Evolutionary conservation across 2,113 vertebrate genomes (phyloP).

Genomic region (Sarotherodon lohbergeri): DNA sequence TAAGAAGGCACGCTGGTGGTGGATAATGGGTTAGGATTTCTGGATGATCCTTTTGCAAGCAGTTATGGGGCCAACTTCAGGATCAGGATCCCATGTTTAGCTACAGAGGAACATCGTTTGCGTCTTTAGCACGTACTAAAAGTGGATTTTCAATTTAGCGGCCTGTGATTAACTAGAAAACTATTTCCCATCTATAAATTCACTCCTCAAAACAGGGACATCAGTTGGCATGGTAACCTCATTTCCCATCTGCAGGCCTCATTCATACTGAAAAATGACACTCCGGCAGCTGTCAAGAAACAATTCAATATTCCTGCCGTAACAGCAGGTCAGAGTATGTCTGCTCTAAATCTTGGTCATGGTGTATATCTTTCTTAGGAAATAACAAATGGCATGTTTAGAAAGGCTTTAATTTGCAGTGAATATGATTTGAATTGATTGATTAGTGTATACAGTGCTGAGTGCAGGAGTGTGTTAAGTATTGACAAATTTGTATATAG

Average conservation of each 20-base stretch:
- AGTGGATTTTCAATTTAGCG: constrained; percentile 9
- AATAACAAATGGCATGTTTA: background rate
- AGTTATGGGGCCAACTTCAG: background rate
- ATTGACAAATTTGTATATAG: background rate
- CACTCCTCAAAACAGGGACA: constrained; percentile 39
- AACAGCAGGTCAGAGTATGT: constrained; percentile 17
- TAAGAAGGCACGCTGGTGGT: background rate
- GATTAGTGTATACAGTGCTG: background rate
- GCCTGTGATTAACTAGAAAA: constrained; percentile 13
- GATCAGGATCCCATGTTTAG: background rate
- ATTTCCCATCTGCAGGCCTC: constrained; percentile 56
- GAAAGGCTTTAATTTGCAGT: background rate
- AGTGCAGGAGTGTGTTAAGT: background rate
- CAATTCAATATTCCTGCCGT: constrained; percentile 41
- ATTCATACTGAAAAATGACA: constrained; percentile 61
- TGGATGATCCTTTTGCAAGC: background rate
- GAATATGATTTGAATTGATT: background rate
- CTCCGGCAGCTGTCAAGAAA: constrained; percentile 47
- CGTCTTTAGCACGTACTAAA: background rate
- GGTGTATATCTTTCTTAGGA: background rate
- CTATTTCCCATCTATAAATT: constrained; percentile 18
- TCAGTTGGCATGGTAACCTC: constrained; percentile 63
- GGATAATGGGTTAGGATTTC: background rate
- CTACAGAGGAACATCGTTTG: background rate
- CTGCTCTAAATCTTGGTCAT: background rate